phyloP scores from a whole-genome alignment of 2,113 vertebrate species.

The human (Homo sapiens) region GRCh38 chr11:132622001-132622500 shows the following conservation, averaged over 20 bases:
- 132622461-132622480: conserved; percentile 29
- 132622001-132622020: background rate
- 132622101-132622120: background rate
- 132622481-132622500: background rate
- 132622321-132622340: background rate
- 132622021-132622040: conserved; percentile 36
- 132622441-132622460: conserved; percentile 58
- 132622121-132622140: conserved; percentile 50
- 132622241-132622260: conserved; percentile 58
- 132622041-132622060: conserved; percentile 29
- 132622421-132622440: conserved; percentile 62
- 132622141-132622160: background rate
- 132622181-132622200: background rate
- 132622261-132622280: conserved; percentile 51
- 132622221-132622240: conserved; percentile 28
- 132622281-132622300: conserved; percentile 42
- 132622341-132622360: conserved; percentile 51
- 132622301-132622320: conserved; percentile 62
- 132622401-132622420: background rate
- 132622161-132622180: conserved; percentile 31
- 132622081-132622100: background rate
- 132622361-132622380: background rate
- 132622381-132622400: conserved; percentile 52
- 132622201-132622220: conserved; percentile 57
- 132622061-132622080: background rate